A percentile compares a stretch with the other conserved stretches of the same genome.
phyloP scores from a whole-genome alignment of 1,140 invertebrate species.

The Lasioglossum albipes region DNA sequence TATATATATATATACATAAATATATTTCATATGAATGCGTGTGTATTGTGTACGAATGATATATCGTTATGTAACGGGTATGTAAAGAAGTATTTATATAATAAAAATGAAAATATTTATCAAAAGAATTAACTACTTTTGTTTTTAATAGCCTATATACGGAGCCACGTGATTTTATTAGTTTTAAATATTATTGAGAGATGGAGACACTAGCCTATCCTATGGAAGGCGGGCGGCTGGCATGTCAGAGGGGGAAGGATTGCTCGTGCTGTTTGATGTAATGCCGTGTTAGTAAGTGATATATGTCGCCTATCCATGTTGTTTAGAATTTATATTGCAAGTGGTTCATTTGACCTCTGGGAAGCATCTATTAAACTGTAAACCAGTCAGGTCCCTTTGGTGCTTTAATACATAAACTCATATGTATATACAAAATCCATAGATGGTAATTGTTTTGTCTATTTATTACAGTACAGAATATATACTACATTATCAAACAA shows the following conservation, averaged over 20 bases:
- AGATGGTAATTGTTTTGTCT: conserved; percentile 44
- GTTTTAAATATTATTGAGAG: conserved; percentile 15
- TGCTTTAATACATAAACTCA: not conserved
- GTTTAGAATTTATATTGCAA: conserved; percentile 7
- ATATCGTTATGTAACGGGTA: not conserved
- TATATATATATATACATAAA: not conserved
- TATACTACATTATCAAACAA: not conserved
- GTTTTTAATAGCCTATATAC: conserved; percentile 2
- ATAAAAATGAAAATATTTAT: conserved; percentile 1
- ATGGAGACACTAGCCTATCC: conserved; percentile 38
- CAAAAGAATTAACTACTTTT: not conserved
- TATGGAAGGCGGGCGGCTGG: conserved; percentile 21
- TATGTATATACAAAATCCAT: not conserved
- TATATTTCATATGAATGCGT: not conserved
- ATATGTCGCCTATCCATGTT: conserved; percentile 15
- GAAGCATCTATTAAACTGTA: not conserved
- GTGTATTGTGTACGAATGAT: not conserved
- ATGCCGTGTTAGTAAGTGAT: conserved; percentile 36
- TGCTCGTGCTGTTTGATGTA: conserved; percentile 37
- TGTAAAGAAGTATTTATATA: not conserved
- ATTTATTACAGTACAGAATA: conserved; percentile 7
- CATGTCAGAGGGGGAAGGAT: conserved; percentile 31
- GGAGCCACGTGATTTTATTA: conserved; percentile 16
- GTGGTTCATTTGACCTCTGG: not conserved
- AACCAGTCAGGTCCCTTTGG: not conserved